Evolutionary conservation across 2,113 vertebrate species (phyloP).

Genomic region (Eulemur macaco): DNA sequence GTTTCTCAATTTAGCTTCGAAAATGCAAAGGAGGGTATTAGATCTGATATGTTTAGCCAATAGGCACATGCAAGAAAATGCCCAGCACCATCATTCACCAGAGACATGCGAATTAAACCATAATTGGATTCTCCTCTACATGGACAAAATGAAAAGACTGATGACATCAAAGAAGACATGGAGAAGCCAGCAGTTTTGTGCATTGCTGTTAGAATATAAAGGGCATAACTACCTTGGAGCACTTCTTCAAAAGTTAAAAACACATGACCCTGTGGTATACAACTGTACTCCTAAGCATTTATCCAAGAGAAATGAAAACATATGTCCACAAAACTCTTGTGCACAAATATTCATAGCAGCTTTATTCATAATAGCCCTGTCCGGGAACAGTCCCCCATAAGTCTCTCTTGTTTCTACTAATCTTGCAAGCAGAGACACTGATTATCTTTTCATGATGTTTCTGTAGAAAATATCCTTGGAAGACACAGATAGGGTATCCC

Average conservation of each 20-base stretch:
- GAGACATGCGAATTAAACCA: not conserved
- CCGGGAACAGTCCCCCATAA: not conserved
- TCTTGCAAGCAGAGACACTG: not conserved
- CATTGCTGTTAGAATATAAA: not conserved
- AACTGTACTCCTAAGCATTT: not conserved
- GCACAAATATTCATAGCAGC: not conserved
- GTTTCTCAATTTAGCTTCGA: not conserved
- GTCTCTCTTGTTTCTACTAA: not conserved
- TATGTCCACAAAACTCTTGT: not conserved
- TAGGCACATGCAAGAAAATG: not conserved
- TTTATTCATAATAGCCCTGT: not conserved
- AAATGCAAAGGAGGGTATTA: not conserved
- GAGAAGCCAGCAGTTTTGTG: not conserved
- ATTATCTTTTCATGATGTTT: not conserved
- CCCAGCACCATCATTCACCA: not conserved
- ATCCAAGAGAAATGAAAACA: not conserved
- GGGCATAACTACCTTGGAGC: not conserved
- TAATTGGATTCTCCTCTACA: not conserved
- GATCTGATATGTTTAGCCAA: not conserved
- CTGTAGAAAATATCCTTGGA: not conserved
- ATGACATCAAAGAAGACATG: not conserved
- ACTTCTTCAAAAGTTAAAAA: not conserved
- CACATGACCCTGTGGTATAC: not conserved
- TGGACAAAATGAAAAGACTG: not conserved
- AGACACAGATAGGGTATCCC: not conserved